These are phyloP conservation scores for Lepisosteus osseus DNA, from an alignment of 2,113 vertebrate genomes.

Conservation along the genomic window DNA sequence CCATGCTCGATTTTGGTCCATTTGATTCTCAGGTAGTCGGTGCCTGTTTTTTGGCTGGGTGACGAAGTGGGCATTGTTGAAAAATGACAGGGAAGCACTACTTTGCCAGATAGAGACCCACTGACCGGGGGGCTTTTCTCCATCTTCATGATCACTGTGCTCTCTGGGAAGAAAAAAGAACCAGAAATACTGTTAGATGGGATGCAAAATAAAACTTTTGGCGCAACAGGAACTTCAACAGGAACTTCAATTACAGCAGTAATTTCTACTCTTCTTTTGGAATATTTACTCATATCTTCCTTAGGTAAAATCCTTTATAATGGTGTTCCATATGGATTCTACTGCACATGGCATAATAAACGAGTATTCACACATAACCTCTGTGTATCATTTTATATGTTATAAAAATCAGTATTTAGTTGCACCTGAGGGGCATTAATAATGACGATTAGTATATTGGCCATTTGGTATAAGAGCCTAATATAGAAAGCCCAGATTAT, in stretches of 20 bases:
- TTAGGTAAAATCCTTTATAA: background rate
- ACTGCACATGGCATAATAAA: too few relatives aligned
- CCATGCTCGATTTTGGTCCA: conserved; percentile 86
- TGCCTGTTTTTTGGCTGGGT: conserved; percentile 54
- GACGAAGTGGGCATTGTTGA: conserved; percentile 78
- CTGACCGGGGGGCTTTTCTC: conserved; percentile 67
- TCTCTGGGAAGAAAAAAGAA: conserved; percentile 40
- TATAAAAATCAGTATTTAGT: too few relatives aligned
- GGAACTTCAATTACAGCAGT: background rate
- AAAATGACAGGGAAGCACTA: conserved; percentile 86
- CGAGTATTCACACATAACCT: too few relatives aligned
- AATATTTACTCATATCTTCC: background rate
- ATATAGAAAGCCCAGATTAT: too few relatives aligned
- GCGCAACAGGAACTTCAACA: background rate
- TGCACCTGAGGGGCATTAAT: too few relatives aligned
- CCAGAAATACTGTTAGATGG: conserved; percentile 13
- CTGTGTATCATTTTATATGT: too few relatives aligned
- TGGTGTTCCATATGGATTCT: too few relatives aligned
- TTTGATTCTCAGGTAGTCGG: conserved; percentile 87
- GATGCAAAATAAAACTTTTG: background rate
- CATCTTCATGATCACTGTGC: conserved; percentile 50
- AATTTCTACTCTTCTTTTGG: background rate
- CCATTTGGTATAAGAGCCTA: background rate
- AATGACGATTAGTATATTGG: too few relatives aligned
- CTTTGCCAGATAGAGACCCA: conserved; percentile 83